Evolutionary conservation across 2,113 vertebrate genomes (phyloP), one percentile per base, ranked within the genome.

Genomic region (Falcunculus frontatus): DNA sequence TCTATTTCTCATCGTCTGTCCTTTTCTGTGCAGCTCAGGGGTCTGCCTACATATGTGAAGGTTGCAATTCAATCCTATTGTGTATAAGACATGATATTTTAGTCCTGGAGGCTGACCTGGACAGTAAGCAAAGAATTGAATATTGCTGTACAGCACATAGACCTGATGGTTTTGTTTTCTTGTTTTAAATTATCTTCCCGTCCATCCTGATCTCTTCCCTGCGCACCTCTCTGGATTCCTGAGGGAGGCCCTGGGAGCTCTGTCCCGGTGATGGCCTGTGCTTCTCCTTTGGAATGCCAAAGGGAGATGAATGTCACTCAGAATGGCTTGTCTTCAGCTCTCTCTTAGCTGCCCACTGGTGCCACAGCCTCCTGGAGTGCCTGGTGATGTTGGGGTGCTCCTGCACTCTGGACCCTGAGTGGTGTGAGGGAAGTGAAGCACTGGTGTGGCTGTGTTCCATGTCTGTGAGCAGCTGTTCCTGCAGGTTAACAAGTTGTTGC

Each of bases 1-100:
- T 1, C 6, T 57, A 0, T 53, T 80, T 3, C 9, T 56, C 1
- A 0, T 73, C 46, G 9, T 0, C 16, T 35, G 13, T 77, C 5
- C 55, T 44, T 72, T 55, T 7, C 32, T 64, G 15, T 59, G 26
- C 14, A 42, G 21, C 7, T 6, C 1, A 2, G 22, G 16, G 9
- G 15, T 80, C 39, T 60, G 6, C 26, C 44, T 57, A 3, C 12
- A 1, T 64, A 1, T 3, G 3, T 7, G 6, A 72, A 14, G 21
- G 16, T 16, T 39, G 17, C 23, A 50, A 13, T 62, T n/a, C 23
- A 49, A 4, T 37, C 7, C 9, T 79, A 1, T 19, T 53, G 13
- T 27, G 3, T 46, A 6, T 62, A 69, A 50, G 46, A 37, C 18
- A 7, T 10, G 30, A 6, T 33, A 20, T 35, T 55, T 80, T 49